These are phyloP conservation scores for Sebastes baramenuke DNA, from an alignment of 2,797 vertebrate species.

Conservation along the genomic window DNA sequence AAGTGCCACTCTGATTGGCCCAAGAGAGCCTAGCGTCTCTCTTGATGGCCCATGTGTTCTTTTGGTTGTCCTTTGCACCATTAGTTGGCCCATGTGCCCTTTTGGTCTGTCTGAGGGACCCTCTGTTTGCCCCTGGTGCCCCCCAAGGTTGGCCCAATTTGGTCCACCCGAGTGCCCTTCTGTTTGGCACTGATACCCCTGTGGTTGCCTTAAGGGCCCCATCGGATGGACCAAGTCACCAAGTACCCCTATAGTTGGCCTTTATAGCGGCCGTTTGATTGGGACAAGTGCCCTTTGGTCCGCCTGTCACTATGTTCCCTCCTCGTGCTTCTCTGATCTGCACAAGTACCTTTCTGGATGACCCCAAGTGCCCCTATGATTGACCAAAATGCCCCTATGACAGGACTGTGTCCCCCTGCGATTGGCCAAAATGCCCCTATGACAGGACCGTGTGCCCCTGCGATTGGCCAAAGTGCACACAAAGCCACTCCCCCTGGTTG, in stretches of 20 bases:
- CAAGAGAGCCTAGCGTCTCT: neutral
- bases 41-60: fast-evolving
- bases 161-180: neutral
- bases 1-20: neutral
- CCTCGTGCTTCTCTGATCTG: neutral
- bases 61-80: neutral
- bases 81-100: neutral
- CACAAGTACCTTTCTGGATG: neutral
- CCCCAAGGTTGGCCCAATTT: neutral
- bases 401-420: neutral
- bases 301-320: neutral
- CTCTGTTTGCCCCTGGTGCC: neutral
- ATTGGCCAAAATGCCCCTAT: neutral
- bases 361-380: neutral
- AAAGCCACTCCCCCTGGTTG: neutral
- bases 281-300: neutral
- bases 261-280: neutral
- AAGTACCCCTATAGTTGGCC: neutral
- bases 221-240: neutral
- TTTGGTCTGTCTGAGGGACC: neutral
- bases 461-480: neutral
- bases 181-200: neutral
- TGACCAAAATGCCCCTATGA: neutral
- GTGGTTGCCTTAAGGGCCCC: neutral
- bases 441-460: neutral